Evolutionary conservation across 1,140 invertebrate genomes (phyloP).

Genomic region (Leptoteleia sp.): DNA sequence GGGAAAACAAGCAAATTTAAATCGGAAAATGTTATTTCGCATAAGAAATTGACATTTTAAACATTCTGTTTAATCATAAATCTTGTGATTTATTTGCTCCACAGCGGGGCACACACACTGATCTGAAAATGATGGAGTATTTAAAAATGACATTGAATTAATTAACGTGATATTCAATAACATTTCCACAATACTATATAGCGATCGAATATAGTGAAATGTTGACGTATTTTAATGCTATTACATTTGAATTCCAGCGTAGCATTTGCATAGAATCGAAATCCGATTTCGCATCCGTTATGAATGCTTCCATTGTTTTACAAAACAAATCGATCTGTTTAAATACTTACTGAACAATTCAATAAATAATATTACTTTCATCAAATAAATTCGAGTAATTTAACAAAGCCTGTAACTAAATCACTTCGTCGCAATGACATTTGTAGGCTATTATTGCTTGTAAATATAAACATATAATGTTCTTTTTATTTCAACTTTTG

Average conservation of each 20-base stretch:
- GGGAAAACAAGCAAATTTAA: too few species aligned
- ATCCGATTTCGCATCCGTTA: constrained; percentile 36
- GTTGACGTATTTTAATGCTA: constrained; percentile 35
- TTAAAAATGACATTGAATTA: too few species aligned
- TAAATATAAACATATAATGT: neutral
- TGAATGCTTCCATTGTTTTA: constrained; percentile 43
- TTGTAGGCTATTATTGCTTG: neutral
- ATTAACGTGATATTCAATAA: too few species aligned
- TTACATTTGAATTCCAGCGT: constrained; percentile 4
- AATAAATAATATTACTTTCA: constrained; percentile 35
- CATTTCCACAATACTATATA: too few species aligned
- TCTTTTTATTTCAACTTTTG: too few species aligned
- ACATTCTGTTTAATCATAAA: too few species aligned
- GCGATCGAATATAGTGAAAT: too few species aligned
- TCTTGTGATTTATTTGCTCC: too few species aligned
- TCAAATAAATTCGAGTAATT: constrained; percentile 7
- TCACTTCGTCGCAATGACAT: neutral
- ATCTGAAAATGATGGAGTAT: too few species aligned
- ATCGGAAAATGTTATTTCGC: too few species aligned
- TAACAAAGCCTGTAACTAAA: constrained; percentile 9
- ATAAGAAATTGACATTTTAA: too few species aligned
- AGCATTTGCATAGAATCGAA: constrained; percentile 46
- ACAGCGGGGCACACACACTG: too few species aligned
- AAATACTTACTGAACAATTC: constrained; percentile 16
- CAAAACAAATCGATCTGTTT: constrained; percentile 40